These are phyloP conservation scores for Otus sunia DNA, from an alignment of 2,113 vertebrate species.

Conservation along the genomic window DNA sequence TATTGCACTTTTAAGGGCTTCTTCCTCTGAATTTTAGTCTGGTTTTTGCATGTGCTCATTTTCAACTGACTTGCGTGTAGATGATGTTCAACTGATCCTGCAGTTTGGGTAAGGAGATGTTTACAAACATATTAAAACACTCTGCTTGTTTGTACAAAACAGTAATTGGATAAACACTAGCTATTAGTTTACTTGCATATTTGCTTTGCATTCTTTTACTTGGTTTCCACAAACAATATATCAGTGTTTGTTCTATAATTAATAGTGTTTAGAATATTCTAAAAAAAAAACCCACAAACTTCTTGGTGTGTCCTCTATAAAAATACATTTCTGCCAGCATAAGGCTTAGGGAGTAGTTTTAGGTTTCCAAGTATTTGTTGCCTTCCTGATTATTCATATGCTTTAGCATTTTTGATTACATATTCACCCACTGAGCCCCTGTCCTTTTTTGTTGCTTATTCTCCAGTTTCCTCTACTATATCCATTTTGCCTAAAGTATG, in stretches of 20 bases:
- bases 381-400: background rate
- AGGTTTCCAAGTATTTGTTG: background rate
- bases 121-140: slow-evolving; percentile 20
- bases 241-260: background rate
- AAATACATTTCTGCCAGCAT: background rate
- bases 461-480: background rate
- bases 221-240: background rate
- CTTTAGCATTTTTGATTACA: background rate
- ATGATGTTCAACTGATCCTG: background rate
- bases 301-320: background rate
- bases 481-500: background rate
- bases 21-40: background rate
- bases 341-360: background rate
- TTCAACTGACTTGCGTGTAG: background rate
- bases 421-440: background rate
- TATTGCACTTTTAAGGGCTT: background rate
- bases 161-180: slow-evolving; percentile 12
- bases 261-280: background rate
- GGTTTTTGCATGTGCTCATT: background rate
- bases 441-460: background rate
- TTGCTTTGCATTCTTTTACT: slow-evolving; percentile 31
- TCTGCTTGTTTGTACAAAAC: slow-evolving; percentile 33
- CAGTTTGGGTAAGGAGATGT: background rate
- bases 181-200: slow-evolving; percentile 25
- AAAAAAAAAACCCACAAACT: background rate